These are phyloP conservation scores for Chrysoperla carnea DNA, from an alignment of 1,140 invertebrate species.

Conservation along the genomic window DNA sequence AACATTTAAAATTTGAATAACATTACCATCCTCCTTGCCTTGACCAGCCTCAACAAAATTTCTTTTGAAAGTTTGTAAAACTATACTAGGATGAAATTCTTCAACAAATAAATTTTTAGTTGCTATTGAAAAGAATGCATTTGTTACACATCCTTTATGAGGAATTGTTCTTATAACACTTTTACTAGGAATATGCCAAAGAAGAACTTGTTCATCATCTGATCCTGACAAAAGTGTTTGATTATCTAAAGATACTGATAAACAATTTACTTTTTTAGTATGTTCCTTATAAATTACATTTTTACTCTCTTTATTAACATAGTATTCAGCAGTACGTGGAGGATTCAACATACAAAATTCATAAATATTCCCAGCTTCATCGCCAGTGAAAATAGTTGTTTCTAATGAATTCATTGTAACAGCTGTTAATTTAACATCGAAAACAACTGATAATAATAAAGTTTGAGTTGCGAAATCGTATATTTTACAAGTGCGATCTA, in stretches of 20 bases:
- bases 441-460: slow-evolving; percentile 52
- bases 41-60: slow-evolving; percentile 10
- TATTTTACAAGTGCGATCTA: slow-evolving; percentile 66
- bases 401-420: slow-evolving; percentile 53
- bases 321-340: slow-evolving; percentile 43
- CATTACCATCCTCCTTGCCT: neutral
- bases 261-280: slow-evolving; percentile 40
- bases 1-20: slow-evolving; percentile 16
- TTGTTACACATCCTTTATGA: slow-evolving; percentile 54
- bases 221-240: slow-evolving; percentile 53
- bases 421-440: slow-evolving; percentile 46
- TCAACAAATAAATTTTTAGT: slow-evolving; percentile 24
- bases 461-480: slow-evolving; percentile 52
- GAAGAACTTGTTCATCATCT: slow-evolving; percentile 46
- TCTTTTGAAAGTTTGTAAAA: slow-evolving; percentile 21
- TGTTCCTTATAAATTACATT: slow-evolving; percentile 38
- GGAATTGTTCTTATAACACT: slow-evolving; percentile 49
- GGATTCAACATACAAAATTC: slow-evolving; percentile 43
- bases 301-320: slow-evolving; percentile 31
- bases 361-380: slow-evolving; percentile 45
- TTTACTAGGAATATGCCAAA: slow-evolving; percentile 62
- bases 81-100: slow-evolving; percentile 22
- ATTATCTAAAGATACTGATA: slow-evolving; percentile 53
- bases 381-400: slow-evolving; percentile 53
- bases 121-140: slow-evolving; percentile 37